These are phyloP conservation scores for Folsomia candida DNA, from an alignment of 2,888 invertebrate genomes.

Conservation along the genomic window DNA sequence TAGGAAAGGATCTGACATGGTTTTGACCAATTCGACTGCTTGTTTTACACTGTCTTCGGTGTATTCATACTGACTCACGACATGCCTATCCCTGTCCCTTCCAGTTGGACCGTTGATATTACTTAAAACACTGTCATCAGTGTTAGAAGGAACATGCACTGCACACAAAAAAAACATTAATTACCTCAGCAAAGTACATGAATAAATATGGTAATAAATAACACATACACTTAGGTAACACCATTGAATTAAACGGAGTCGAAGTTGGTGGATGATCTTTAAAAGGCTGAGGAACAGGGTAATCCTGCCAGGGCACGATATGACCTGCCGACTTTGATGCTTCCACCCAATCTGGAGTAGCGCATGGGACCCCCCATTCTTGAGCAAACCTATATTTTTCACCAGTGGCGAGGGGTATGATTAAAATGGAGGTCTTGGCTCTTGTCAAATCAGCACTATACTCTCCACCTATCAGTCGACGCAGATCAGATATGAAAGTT, in stretches of 20 bases:
- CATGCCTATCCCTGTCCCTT: too few relatives aligned
- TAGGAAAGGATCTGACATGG: slow-evolving; percentile 66
- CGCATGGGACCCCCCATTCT: slow-evolving; percentile 65
- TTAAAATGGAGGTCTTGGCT: slow-evolving; percentile 59
- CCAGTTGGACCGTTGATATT: not conserved
- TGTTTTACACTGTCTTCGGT: slow-evolving; percentile 2
- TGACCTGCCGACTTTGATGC: slow-evolving; percentile 73
- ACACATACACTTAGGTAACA: too few relatives aligned
- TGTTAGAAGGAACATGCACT: too few relatives aligned
- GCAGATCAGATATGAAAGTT: not conserved
- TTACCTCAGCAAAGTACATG: too few relatives aligned
- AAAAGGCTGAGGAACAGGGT: slow-evolving; percentile 59
- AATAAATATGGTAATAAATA: too few relatives aligned
- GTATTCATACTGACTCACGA: not conserved
- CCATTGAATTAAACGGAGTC: slow-evolving; percentile 31
- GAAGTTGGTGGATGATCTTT: slow-evolving; percentile 10
- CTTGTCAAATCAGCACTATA: slow-evolving; percentile 60
- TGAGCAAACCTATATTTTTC: slow-evolving; percentile 68
- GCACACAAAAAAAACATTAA: too few relatives aligned
- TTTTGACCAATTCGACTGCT: slow-evolving; percentile 4
- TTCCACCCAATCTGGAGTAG: slow-evolving; percentile 73
- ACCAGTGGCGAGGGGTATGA: slow-evolving; percentile 61
- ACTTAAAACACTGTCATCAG: not conserved
- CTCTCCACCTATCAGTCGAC: slow-evolving; percentile 58
- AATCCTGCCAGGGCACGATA: slow-evolving; percentile 64